A percentile compares a stretch with the other conserved stretches of the same genome.
Evolutionary conservation across 2,888 invertebrate species (phyloP).

Genomic region (Melinaea marsaeus): DNA sequence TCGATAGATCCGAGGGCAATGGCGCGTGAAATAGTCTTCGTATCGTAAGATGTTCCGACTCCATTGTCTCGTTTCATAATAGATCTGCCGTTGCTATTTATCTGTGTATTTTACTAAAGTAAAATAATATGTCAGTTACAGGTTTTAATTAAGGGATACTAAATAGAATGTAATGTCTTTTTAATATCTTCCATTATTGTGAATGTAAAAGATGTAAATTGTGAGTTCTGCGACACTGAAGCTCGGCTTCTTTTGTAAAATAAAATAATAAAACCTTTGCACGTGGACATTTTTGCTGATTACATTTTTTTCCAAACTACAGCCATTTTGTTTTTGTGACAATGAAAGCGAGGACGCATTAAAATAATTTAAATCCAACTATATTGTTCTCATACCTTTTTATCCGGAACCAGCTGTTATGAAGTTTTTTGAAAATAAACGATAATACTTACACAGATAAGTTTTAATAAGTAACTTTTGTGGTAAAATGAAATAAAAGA

Average conservation of each 20-base stretch:
- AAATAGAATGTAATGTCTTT: too few relatives aligned
- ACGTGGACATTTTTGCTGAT: constrained; percentile 1
- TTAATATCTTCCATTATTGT: too few relatives aligned
- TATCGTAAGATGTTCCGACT: too few relatives aligned
- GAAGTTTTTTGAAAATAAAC: background rate
- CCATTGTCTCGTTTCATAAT: too few relatives aligned
- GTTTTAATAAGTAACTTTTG: background rate
- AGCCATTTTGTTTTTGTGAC: background rate
- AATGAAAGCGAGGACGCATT: background rate
- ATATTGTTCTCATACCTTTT: background rate
- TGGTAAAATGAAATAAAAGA: constrained; percentile 43
- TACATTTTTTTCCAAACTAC: background rate
- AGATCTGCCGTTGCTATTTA: too few relatives aligned
- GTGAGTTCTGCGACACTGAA: background rate
- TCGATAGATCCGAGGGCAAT: constrained; percentile 18
- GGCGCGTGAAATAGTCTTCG: constrained; percentile 17
- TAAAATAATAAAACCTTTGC: background rate
- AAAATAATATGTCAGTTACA: too few relatives aligned
- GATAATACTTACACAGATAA: background rate
- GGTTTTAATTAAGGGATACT: too few relatives aligned
- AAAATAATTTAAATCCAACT: background rate
- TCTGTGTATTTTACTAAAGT: too few relatives aligned
- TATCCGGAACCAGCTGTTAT: background rate
- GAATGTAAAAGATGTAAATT: background rate
- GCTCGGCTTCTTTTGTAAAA: background rate